Evolutionary conservation across 1,140 invertebrate genomes (phyloP), one percentile per base, ranked within the genome.

Genomic region (Hydropsyche tenuis): DNA sequence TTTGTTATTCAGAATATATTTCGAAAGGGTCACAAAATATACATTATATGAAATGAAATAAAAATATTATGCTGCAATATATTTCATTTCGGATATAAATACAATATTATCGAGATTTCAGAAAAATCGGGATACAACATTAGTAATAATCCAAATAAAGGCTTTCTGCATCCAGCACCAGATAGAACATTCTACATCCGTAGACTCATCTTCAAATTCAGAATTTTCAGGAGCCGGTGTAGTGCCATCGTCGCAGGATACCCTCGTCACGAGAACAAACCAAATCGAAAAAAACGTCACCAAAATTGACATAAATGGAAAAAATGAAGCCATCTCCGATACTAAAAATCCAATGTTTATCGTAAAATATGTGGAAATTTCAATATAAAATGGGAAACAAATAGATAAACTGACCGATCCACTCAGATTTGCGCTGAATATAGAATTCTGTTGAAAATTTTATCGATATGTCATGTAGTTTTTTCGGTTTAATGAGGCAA

Each of bases 81-180:
- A n/a, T 45, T 9, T 45, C n/a, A 45, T 9, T 45, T 9, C 43
- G n/a, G n/a, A 45, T n/a, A 45, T 9, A 9, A 27, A 18, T 16
- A 16, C 3, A 37, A 37, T 37, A 3, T 4, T 37, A 37, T 37
- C 30, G 30, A 37, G 9, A 4, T 46, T 37, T 66, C 72, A 77
- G 65, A 77, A 75, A 43, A 77, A 77, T 66, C 69, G 64, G 3
- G 76, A 75, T 9, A 77, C n/a, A 12, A 77, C 64, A 42, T 73
- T 77, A 22, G 85, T 84, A 70, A 86, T 81, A 42, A 86, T 79
- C 74, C 85, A 86, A 81, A 86, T 84, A 11, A 81, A 81, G 11
- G 83, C 84, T 78, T 86, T 86, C 75, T 86, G 84, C 56, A 86
- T 84, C 84, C 84, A 86, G 75, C 85, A 86, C 84, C 84, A 86